These are phyloP conservation scores for Meriones unguiculatus DNA, from an alignment of 2,113 vertebrate genomes.

Conservation along the genomic window DNA sequence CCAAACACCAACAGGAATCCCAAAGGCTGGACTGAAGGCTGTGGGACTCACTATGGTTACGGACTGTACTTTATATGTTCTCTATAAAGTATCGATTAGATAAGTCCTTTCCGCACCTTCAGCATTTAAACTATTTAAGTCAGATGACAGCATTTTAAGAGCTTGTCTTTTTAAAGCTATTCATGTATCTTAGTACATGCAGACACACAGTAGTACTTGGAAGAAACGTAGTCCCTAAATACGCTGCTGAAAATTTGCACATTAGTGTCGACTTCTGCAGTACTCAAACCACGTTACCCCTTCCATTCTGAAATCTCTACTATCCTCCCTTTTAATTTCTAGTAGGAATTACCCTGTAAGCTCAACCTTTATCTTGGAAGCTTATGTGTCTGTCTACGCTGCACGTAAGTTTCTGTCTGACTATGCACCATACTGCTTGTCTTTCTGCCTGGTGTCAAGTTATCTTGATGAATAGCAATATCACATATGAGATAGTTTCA, in stretches of 20 bases:
- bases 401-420: neutral
- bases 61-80: neutral
- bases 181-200: neutral
- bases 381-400: neutral
- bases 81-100: neutral
- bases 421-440: neutral
- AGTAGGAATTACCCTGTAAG: neutral
- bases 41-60: neutral
- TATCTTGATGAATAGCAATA: neutral
- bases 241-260: neutral
- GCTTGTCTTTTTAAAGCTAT: neutral
- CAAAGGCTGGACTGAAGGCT: neutral
- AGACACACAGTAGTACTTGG: neutral
- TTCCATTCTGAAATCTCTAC: neutral
- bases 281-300: neutral
- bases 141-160: neutral
- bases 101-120: neutral
- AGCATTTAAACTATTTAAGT: neutral
- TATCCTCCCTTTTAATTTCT: neutral
- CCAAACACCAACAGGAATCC: neutral
- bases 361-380: neutral
- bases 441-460: neutral
- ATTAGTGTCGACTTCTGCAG: neutral
- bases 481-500: neutral
- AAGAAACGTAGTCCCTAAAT: neutral